These are phyloP conservation scores for Zophobas morio DNA, from an alignment of 1,140 invertebrate genomes.

Conservation along the genomic window DNA sequence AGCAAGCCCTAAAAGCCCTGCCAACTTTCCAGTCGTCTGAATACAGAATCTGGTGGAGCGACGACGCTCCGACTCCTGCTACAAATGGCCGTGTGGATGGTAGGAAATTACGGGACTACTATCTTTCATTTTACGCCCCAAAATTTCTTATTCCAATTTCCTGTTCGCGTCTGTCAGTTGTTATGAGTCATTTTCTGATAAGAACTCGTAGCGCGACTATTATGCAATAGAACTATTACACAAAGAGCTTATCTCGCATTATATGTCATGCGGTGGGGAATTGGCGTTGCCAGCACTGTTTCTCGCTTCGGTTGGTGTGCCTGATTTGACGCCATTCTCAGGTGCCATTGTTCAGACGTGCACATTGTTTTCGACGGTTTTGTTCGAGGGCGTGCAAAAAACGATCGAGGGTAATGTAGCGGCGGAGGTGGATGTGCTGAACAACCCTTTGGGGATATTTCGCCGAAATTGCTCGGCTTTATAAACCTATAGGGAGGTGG, in stretches of 20 bases:
- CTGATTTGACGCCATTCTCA: conserved; percentile 60
- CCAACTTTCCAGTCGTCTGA: conserved; percentile 54
- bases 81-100: conserved; percentile 53
- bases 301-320: conserved; percentile 61
- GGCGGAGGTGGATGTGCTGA: no score
- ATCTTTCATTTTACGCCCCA: conserved; percentile 72
- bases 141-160: conserved; percentile 73
- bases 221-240: conserved; percentile 69
- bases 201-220: conserved; percentile 66
- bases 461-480: no score
- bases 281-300: conserved; percentile 63
- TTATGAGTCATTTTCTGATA: conserved; percentile 72
- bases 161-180: conserved; percentile 71
- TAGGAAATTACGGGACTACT: conserved; percentile 69
- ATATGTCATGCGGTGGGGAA: conserved; percentile 67
- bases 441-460: no score
- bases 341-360: conserved; percentile 58
- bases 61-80: conserved; percentile 39
- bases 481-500: no score
- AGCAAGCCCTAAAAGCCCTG: conserved; percentile 30
- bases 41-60: neutral
- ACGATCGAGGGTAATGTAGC: neutral
- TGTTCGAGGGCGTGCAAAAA: neutral
- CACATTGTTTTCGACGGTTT: conserved; percentile 50
- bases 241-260: conserved; percentile 67